phyloP scores from a whole-genome alignment of 2,888 invertebrate genomes.

The Melangyna quadrimaculata region DNA sequence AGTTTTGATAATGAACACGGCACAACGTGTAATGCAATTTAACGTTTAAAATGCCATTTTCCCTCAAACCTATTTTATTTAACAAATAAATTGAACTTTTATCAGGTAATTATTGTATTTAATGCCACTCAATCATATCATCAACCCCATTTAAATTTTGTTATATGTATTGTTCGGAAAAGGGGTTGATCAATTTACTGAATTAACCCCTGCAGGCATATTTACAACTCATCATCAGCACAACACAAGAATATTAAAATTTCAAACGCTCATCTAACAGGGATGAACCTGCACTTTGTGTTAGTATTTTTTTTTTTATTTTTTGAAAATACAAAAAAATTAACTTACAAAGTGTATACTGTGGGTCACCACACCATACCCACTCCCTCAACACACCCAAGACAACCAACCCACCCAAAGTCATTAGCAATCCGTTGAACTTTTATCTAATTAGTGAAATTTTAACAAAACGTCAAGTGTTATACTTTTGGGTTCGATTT shows the following conservation, averaged over 20 bases:
- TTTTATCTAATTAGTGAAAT: slow-evolving; percentile 81
- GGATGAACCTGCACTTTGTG: neutral
- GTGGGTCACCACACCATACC: slow-evolving; percentile 16
- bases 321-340: neutral
- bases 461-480: slow-evolving; percentile 79
- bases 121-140: neutral
- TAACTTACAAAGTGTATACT: slow-evolving; percentile 7
- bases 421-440: slow-evolving; percentile 78
- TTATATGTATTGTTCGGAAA: neutral
- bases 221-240: slow-evolving; percentile 44
- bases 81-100: neutral
- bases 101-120: neutral
- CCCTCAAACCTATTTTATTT: neutral
- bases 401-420: slow-evolving; percentile 40
- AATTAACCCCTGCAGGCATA: slow-evolving; percentile 13
- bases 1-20: too few relatives aligned
- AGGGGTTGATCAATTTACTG: neutral
- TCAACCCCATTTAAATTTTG: neutral
- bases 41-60: neutral
- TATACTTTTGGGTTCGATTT: slow-evolving; percentile 70
- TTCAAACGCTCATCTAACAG: slow-evolving; percentile 47
- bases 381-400: neutral
- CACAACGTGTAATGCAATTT: too few relatives aligned
- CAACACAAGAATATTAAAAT: slow-evolving; percentile 48
- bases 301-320: neutral